These are phyloP conservation scores for Parasteatoda tepidariorum DNA, from an alignment of 1,140 invertebrate genomes.

Conservation along the genomic window DNA sequence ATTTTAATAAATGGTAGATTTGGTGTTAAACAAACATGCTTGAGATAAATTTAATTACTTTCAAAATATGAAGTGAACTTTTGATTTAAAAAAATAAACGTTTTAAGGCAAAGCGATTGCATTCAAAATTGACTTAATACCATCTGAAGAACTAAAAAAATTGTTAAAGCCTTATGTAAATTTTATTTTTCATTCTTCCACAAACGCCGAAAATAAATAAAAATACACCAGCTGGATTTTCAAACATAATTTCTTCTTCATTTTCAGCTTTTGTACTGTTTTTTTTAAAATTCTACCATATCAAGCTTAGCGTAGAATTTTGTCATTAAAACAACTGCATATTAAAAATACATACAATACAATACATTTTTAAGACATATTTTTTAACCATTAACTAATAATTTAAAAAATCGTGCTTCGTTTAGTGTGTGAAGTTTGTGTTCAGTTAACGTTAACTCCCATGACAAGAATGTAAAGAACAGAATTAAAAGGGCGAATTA, in stretches of 20 bases:
- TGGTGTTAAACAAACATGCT: too few species aligned
- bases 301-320: not conserved
- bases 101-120: not conserved
- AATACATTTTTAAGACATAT: too few species aligned
- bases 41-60: too few species aligned
- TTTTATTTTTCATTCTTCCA: conserved; percentile 33
- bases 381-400: too few species aligned
- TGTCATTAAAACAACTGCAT: conserved; percentile 16
- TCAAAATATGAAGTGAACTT: too few species aligned
- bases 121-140: not conserved
- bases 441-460: too few species aligned
- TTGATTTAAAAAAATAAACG: too few species aligned
- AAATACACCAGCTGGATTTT: not conserved
- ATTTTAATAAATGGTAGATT: too few species aligned
- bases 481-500: too few species aligned
- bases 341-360: conserved; percentile 55
- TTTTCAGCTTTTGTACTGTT: not conserved
- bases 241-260: not conserved
- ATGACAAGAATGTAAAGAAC: too few species aligned
- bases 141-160: not conserved
- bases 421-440: too few species aligned
- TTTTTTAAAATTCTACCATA: not conserved
- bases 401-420: too few species aligned
- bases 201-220: conserved; percentile 18
- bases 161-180: conserved; percentile 40